Evolutionary conservation across 1,140 invertebrate genomes (phyloP).

Genomic region (Limonius californicus): DNA sequence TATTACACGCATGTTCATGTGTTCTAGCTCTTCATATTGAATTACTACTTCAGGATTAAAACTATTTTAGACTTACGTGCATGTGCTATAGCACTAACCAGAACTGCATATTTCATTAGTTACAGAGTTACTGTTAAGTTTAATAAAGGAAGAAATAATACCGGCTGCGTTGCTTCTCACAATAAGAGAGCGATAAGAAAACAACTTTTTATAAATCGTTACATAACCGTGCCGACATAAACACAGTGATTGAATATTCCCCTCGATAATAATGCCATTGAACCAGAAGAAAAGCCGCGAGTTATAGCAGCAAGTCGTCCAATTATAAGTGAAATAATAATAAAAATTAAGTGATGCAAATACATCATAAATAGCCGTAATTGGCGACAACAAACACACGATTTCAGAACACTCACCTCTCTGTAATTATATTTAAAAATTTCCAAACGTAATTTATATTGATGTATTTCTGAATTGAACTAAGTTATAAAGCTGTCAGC

Average conservation of each 20-base stretch:
- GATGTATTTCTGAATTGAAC: constrained; percentile 35
- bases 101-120: too few species aligned
- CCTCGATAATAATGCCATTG: not conserved
- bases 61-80: too few species aligned
- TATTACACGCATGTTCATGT: too few species aligned
- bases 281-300: not conserved
- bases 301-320: constrained; percentile 8
- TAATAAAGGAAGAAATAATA: too few species aligned
- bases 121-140: too few species aligned
- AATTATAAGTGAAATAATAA: constrained; percentile 21
- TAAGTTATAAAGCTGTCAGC: constrained; percentile 36
- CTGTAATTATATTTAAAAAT: constrained; percentile 36
- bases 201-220: too few species aligned
- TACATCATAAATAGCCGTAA: constrained; percentile 28
- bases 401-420: constrained; percentile 30
- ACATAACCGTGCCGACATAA: not conserved
- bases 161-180: too few species aligned
- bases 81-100: too few species aligned
- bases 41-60: too few species aligned
- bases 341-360: constrained; percentile 10
- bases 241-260: not conserved
- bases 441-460: constrained; percentile 34
- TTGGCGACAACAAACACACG: constrained; percentile 31
- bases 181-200: too few species aligned
- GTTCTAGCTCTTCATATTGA: too few species aligned